Conservation (phyloP, 1,140 invertebrate genomes). For the Neelides sp. region DNA sequence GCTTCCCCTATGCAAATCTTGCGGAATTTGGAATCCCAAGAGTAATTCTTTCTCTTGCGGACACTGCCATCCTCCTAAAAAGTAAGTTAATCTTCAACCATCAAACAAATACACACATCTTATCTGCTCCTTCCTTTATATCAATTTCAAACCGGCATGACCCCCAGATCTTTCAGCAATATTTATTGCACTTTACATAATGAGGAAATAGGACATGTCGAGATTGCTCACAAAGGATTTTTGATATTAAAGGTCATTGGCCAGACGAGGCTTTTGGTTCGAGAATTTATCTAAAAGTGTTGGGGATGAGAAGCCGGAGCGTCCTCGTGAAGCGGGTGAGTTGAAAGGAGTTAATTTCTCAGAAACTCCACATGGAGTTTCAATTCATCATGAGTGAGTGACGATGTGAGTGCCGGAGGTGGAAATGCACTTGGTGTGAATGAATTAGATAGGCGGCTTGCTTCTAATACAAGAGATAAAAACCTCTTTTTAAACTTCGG, state of each 20-base stretch:
- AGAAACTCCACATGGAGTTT: neutral
- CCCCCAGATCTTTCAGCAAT: neutral
- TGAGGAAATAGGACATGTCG: neutral
- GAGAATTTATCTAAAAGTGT: neutral
- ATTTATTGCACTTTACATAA: constrained; percentile 1
- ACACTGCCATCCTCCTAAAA: constrained; percentile 19
- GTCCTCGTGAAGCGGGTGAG: neutral
- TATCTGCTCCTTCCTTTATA: neutral
- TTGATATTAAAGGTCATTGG: neutral
- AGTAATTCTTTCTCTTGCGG: constrained; percentile 16
- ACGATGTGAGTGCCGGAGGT: neutral
- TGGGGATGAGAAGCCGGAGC: neutral
- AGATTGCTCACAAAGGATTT: neutral
- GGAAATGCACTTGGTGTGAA: neutral
- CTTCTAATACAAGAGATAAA: constrained; percentile 5
- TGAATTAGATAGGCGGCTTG: neutral
- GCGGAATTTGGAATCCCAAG: constrained; percentile 13
- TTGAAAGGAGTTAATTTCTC: neutral
- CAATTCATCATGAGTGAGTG: neutral
- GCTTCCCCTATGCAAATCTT: constrained; percentile 9
- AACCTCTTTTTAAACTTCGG: too few species aligned
- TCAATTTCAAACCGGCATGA: neutral
- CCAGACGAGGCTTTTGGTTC: constrained; percentile 4
- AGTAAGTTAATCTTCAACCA: neutral
- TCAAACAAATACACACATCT: neutral